Conservation (phyloP, 2,113 vertebrate species). For the Malaclemys terrapin region DNA sequence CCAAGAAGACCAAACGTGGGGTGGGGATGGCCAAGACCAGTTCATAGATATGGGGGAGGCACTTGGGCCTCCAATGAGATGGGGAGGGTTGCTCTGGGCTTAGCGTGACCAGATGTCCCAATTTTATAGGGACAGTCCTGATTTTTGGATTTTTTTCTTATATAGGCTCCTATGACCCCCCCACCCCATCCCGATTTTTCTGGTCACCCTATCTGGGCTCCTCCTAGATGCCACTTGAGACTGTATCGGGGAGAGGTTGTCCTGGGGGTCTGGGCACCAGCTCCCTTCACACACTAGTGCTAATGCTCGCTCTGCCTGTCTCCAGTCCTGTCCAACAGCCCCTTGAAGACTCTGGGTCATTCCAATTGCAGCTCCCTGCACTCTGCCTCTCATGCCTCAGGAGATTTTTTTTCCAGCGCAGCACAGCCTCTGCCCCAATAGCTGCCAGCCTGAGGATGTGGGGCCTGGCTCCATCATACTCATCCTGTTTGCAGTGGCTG, state of each 20-base stretch:
- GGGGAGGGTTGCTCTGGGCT: neutral
- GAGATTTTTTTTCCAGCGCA: conserved; percentile 72
- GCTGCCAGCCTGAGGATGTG: conserved; percentile 75
- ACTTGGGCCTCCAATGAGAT: neutral
- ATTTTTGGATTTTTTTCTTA: too few relatives aligned
- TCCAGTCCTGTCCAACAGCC: neutral
- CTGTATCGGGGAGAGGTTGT: neutral
- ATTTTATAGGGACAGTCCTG: too few relatives aligned
- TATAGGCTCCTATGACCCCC: too few relatives aligned
- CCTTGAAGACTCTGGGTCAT: conserved; percentile 70
- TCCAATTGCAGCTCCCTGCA: conserved; percentile 76
- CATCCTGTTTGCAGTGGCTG: conserved; percentile 76
- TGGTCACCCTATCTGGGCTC: neutral
- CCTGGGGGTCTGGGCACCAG: neutral
- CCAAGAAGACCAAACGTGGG: neutral
- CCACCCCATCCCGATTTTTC: too few relatives aligned
- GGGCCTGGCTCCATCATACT: conserved; percentile 79
- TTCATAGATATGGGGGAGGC: neutral
- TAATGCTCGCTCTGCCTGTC: neutral
- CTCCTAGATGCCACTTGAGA: neutral
- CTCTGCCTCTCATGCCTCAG: conserved; percentile 45
- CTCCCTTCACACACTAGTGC: neutral
- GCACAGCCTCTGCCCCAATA: conserved; percentile 77
- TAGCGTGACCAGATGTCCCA: too few relatives aligned
- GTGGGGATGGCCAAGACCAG: neutral